These are phyloP conservation scores for Acrobasis consociella DNA, from an alignment of 2,888 invertebrate species.

Conservation along the genomic window DNA sequence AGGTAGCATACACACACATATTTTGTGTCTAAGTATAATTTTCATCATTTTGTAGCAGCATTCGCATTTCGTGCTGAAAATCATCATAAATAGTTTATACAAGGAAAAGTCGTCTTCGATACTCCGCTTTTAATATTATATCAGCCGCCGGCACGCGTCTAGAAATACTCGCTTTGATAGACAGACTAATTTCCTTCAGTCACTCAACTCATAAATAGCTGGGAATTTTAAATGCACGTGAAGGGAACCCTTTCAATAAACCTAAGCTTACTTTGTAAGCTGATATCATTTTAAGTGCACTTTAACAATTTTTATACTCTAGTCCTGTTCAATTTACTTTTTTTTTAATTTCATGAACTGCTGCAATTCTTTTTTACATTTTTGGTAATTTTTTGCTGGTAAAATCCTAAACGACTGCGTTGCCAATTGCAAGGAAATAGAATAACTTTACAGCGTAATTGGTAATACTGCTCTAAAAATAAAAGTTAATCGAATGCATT, in stretches of 20 bases:
- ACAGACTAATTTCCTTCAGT: conserved; percentile 36
- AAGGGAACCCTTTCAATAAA: conserved; percentile 41
- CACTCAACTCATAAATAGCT: conserved; percentile 51
- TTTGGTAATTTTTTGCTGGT: too few relatives aligned
- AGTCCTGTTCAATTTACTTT: not conserved
- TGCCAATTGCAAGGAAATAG: not conserved
- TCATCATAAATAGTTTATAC: conserved; percentile 8
- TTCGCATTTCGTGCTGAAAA: conserved; percentile 1
- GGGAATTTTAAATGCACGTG: conserved; percentile 50
- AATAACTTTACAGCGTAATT: not conserved
- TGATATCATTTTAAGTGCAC: not conserved
- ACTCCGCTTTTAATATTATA: conserved; percentile 22
- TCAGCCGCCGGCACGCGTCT: conserved; percentile 30
- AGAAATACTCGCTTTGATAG: conserved; percentile 29
- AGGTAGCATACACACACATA: too few relatives aligned
- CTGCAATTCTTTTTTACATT: too few relatives aligned
- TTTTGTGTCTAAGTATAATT: not conserved
- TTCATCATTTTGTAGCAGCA: not conserved
- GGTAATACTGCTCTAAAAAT: not conserved
- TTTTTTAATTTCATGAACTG: too few relatives aligned
- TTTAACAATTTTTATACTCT: not conserved
- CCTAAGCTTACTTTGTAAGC: not conserved
- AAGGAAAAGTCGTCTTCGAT: not conserved
- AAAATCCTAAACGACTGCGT: too few relatives aligned
- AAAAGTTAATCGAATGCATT: conserved; percentile 20